phyloP scores from a whole-genome alignment of 2,888 invertebrate genomes.

The Thera britannica region DNA sequence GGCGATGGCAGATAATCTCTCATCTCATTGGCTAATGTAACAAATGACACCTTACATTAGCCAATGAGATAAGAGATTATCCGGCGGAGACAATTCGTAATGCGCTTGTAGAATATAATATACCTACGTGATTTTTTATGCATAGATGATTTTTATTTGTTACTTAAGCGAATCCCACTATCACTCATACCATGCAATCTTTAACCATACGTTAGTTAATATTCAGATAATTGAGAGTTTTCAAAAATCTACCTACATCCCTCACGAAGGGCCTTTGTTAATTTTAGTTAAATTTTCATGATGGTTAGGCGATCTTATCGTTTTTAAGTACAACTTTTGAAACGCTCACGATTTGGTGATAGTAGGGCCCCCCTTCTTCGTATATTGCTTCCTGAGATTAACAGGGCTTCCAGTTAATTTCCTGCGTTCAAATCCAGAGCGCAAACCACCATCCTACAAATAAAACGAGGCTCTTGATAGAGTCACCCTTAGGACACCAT shows the following conservation, averaged over 20 bases:
- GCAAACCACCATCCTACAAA: slow-evolving; percentile 53
- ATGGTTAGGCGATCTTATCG: no score
- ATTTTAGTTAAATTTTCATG: no score
- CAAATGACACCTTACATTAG: background rate
- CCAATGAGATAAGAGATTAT: background rate
- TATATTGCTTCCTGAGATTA: slow-evolving; percentile 72
- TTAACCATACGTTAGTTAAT: no score
- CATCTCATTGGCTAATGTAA: background rate
- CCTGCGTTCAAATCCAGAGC: slow-evolving; percentile 60
- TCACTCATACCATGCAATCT: no score
- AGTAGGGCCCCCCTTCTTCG: slow-evolving; percentile 35
- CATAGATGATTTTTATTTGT: no score
- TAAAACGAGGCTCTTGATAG: slow-evolving; percentile 29
- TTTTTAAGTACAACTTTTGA: background rate
- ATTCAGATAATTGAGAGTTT: no score
- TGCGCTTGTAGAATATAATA: no score
- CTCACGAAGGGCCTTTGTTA: no score
- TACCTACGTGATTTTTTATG: no score
- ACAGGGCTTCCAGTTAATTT: slow-evolving; percentile 70
- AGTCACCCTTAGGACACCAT: background rate
- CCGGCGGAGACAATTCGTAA: no score
- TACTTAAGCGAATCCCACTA: no score
- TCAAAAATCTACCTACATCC: no score
- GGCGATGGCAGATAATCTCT: background rate
- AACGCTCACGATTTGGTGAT: slow-evolving; percentile 1